A percentile compares a stretch with the other conserved stretches of the same genome.
These are phyloP conservation scores for Xiphias gladius DNA, from an alignment of 2,113 vertebrate genomes.

Conservation along the genomic window DNA sequence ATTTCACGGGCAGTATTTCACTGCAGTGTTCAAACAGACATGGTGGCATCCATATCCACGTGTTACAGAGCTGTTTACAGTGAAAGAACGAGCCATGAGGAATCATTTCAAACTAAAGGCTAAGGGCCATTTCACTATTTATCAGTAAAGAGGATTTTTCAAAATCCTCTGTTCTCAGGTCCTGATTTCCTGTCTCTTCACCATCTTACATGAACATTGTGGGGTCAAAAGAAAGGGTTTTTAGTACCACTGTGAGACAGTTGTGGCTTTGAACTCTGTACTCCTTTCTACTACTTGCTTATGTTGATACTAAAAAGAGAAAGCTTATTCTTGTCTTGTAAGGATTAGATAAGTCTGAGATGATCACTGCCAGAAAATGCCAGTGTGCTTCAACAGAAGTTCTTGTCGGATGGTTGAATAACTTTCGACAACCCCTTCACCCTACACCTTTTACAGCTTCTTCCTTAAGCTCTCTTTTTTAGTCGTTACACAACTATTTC, in stretches of 20 bases:
- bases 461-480: not conserved
- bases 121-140: not conserved
- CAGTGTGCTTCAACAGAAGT: too few species aligned
- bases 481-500: not conserved
- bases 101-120: not conserved
- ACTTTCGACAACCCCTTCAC: not conserved
- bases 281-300: not conserved
- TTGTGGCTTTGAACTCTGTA: not conserved
- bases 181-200: not conserved
- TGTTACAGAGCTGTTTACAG: not conserved
- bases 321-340: not conserved
- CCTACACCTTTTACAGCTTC: too few species aligned
- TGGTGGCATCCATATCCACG: conserved; percentile 1
- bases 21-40: conserved; percentile 31
- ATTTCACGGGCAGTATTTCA: conserved; percentile 64
- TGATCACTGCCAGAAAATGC: not conserved
- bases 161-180: not conserved
- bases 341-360: not conserved
- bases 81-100: not conserved
- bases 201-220: not conserved
- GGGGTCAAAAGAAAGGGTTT: not conserved
- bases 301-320: not conserved
- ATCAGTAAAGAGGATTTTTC: not conserved
- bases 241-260: not conserved
- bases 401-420: not conserved